Evolutionary conservation across 2,797 vertebrate species (phyloP).

Genomic region (Macropodus opercularis): DNA sequence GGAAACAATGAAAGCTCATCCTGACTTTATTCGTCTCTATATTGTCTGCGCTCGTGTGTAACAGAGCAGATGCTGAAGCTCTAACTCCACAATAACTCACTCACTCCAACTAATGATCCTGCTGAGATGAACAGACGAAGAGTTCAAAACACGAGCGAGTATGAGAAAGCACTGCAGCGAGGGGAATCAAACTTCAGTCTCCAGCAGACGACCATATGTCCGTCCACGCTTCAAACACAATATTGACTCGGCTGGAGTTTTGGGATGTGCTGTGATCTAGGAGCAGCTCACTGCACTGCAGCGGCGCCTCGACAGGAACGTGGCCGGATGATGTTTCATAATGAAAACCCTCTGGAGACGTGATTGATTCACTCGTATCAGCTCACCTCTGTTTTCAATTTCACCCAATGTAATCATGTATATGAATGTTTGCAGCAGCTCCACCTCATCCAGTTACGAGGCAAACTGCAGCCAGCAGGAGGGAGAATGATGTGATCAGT

Average conservation of each 20-base stretch:
- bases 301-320: constrained; percentile 14
- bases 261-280: constrained; percentile 12
- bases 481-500: constrained; percentile 14
- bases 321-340: constrained; percentile 28
- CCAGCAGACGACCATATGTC: constrained; percentile 50
- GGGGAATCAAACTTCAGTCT: constrained; percentile 23
- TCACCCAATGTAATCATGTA: constrained; percentile 28
- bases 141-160: not conserved
- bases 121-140: constrained; percentile 54
- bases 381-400: constrained; percentile 45
- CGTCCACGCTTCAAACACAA: constrained; percentile 19
- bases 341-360: constrained; percentile 36
- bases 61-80: constrained; percentile 48
- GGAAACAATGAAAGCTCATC: constrained; percentile 1
- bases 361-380: constrained; percentile 15
- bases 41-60: not conserved
- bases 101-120: constrained; percentile 49
- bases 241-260: constrained; percentile 31
- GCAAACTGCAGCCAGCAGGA: constrained; percentile 15
- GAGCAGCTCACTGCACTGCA: not conserved
- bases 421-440: constrained; percentile 20
- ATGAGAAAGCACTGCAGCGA: constrained; percentile 31
- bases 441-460: not conserved
- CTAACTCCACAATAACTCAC: constrained; percentile 34
- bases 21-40: constrained; percentile 3